Evolutionary conservation across 1,140 invertebrate species (phyloP).

Genomic region (Heliothis virescens): DNA sequence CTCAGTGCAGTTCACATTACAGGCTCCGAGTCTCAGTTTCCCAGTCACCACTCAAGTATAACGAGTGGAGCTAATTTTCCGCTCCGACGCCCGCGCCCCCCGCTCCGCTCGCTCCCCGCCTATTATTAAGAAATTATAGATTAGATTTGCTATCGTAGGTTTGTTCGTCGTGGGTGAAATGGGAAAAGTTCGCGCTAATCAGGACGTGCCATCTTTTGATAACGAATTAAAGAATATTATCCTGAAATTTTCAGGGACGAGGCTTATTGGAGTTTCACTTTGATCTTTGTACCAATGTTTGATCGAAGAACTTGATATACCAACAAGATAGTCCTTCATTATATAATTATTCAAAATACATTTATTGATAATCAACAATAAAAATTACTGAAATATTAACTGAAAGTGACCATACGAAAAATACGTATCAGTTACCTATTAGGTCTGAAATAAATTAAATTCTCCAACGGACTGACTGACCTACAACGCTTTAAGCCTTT

Average conservation of each 20-base stretch:
- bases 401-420: too few species aligned
- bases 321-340: too few species aligned
- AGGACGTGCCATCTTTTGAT: conserved; percentile 42
- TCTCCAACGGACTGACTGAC: too few species aligned
- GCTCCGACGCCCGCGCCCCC: conserved; percentile 1
- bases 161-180: conserved; percentile 45
- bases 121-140: conserved; percentile 52
- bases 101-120: conserved; percentile 1
- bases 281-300: conserved; percentile 1
- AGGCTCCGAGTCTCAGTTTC: not conserved
- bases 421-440: too few species aligned
- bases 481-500: not conserved
- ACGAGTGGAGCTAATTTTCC: conserved; percentile 39
- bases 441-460: too few species aligned
- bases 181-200: conserved; percentile 48
- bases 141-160: conserved; percentile 43
- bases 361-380: too few species aligned
- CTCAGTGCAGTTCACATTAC: not conserved
- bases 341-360: too few species aligned
- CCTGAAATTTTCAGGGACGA: conserved; percentile 22
- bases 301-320: too few species aligned
- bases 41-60: conserved; percentile 4
- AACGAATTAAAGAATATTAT: conserved; percentile 31
- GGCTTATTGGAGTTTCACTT: not conserved
- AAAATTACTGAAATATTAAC: too few species aligned